Conservation (phyloP, 2,888 invertebrate genomes). For the Chelonus formosanus region DNA sequence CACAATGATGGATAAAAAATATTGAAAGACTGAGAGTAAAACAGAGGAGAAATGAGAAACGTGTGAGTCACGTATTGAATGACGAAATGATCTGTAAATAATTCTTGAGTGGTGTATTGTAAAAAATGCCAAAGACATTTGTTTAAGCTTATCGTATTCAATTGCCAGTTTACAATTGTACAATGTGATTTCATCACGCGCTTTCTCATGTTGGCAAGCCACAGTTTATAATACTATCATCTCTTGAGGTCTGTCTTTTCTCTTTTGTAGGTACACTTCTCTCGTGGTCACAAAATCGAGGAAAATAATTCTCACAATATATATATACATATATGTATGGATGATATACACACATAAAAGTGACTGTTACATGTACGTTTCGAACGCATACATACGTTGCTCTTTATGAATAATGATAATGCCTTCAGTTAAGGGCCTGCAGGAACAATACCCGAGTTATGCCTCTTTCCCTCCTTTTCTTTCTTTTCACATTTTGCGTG, state of each 20-base stretch:
- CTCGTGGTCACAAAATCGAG: slow-evolving; percentile 12
- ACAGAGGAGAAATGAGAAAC: not conserved
- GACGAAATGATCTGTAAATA: slow-evolving; percentile 24
- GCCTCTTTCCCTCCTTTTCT: slow-evolving; percentile 38
- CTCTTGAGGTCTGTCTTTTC: not conserved
- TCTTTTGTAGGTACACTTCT: not conserved
- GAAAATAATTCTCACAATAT: slow-evolving; percentile 29
- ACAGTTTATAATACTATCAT: slow-evolving; percentile 17
- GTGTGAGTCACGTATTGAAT: slow-evolving; percentile 12
- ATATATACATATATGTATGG: slow-evolving; percentile 18
- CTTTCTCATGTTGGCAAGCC: slow-evolving; percentile 22
- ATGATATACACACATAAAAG: slow-evolving; percentile 6
- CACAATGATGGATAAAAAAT: not conserved
- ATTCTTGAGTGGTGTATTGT: slow-evolving; percentile 5
- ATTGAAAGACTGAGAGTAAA: slow-evolving; percentile 12
- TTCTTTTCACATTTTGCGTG: slow-evolving; percentile 39
- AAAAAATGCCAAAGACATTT: slow-evolving; percentile 27
- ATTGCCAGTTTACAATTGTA: slow-evolving; percentile 33
- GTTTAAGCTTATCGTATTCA: slow-evolving; percentile 27
- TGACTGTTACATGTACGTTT: slow-evolving; percentile 5
- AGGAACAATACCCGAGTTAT: slow-evolving; percentile 58
- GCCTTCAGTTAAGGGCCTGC: slow-evolving; percentile 48
- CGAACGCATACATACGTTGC: slow-evolving; percentile 36
- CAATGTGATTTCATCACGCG: slow-evolving; percentile 34
- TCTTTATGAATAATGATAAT: slow-evolving; percentile 59